Evolutionary conservation across 2,888 invertebrate genomes (phyloP).

Genomic region (Hemithea aestivaria): DNA sequence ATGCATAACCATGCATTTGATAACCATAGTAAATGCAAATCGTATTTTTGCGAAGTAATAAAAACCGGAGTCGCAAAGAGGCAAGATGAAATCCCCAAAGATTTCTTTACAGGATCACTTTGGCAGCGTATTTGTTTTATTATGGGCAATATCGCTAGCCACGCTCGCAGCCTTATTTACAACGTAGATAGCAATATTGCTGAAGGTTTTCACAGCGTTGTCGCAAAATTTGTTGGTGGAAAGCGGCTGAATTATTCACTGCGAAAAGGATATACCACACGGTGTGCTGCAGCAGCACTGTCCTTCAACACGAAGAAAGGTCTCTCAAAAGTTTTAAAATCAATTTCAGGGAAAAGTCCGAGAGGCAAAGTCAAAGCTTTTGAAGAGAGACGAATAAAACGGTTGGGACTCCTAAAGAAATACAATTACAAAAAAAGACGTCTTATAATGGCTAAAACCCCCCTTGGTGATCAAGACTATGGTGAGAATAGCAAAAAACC

Average conservation of each 20-base stretch:
- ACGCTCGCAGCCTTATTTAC: conserved; percentile 1
- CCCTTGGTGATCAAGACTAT: not conserved
- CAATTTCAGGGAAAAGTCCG: conserved; percentile 15
- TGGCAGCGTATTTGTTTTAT: not conserved
- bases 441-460: not conserved
- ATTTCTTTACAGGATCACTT: not conserved
- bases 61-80: not conserved
- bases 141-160: not conserved
- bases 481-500: conserved; percentile 2
- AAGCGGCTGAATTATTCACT: conserved; percentile 15
- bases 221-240: too few species aligned
- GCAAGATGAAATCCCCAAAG: not conserved
- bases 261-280: conserved; percentile 5
- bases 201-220: too few species aligned
- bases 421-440: not conserved
- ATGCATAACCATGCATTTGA: not conserved
- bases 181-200: too few species aligned
- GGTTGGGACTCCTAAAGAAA: too few species aligned
- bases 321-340: conserved; percentile 11
- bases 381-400: conserved; percentile 6
- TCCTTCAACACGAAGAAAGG: conserved; percentile 15
- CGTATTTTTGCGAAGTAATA: not conserved
- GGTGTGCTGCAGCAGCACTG: conserved; percentile 17
- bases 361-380: conserved; percentile 6
- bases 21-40: not conserved